Evolutionary conservation across 2,113 vertebrate genomes (phyloP), one percentile per base, ranked within the genome.

Genomic region (Condylura cristata): DNA sequence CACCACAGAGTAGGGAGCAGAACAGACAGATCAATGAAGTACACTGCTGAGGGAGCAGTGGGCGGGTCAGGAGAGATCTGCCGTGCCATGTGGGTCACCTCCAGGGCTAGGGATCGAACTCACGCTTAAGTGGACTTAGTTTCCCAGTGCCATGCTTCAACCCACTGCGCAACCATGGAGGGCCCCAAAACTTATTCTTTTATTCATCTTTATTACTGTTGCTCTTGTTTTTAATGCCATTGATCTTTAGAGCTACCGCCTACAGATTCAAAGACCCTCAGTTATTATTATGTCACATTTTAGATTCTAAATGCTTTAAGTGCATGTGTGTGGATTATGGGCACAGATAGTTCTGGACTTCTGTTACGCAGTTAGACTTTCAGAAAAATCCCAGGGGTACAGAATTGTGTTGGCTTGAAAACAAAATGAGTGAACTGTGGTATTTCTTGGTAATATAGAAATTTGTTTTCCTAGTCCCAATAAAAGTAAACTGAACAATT

Each of bases 381-480:
- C 26, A 44, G 53, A 95, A 46, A 53, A 46, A 72, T 44, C 28
- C 37, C 66, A 80, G 28, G 24, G 22, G 8, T 28, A 22, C 3
- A 91, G 44, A 94, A 86, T 46, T 60, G 13, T 16, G 48, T 66
- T 85, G 48, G 28, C 78, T 41, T 30, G 22, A 66, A 90, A 74
- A 5, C 5, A 5, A 93, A 66, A 6, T 11, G 48, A 18, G 17
- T 89, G 34, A 85, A 4, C 37, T 82, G 0, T 39, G 2, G 44
- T 22, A 66, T 8, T 84, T 22, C 30, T 79, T 32, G 32, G 30
- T 75, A 14, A 17, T 44, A n/a, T 4, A 91, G 37, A 91, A 81
- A 28, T 85, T 14, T 81, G 39, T 96, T 86, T 93, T 89, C 17
- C 17, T 89, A 86, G 32, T 39, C 6, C 44, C 22, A 68, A 60